A percentile compares a stretch with the other conserved stretches of the same genome.
phyloP scores from a whole-genome alignment of 2,113 vertebrate genomes.

The Rhizomys pruinosus region DNA sequence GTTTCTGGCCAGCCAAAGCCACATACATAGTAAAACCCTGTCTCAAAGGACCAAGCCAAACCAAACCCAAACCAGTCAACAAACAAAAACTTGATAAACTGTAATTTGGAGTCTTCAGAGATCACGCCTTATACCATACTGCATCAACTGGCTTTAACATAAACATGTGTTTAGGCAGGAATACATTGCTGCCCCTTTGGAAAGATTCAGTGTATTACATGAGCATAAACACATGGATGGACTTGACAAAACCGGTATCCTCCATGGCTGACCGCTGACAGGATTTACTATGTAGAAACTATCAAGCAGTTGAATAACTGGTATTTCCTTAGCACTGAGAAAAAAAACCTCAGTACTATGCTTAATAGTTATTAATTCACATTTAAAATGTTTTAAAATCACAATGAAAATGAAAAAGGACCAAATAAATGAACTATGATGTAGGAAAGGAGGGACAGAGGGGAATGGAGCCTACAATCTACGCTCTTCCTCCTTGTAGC shows the following conservation, averaged over 20 bases:
- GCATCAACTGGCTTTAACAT: slow-evolving; percentile 13
- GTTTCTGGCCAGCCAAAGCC: not conserved
- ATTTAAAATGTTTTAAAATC: slow-evolving; percentile 40
- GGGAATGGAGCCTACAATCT: not conserved
- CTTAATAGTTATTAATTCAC: slow-evolving; percentile 12
- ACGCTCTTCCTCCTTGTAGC: not conserved
- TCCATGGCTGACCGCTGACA: not conserved
- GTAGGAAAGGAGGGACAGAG: not conserved
- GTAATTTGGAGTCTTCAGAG: slow-evolving; percentile 25
- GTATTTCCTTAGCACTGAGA: not conserved
- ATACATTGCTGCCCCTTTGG: not conserved
- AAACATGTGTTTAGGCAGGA: slow-evolving; percentile 30
- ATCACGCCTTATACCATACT: not conserved
- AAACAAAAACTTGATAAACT: slow-evolving; percentile 37
- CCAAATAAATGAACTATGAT: not conserved
- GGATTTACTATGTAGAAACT: not conserved
- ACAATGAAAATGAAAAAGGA: slow-evolving; percentile 39
- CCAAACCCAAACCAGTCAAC: not conserved
- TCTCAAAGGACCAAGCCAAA: not conserved
- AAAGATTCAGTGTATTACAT: not conserved
- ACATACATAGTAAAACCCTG: not conserved
- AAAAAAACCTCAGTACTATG: not conserved
- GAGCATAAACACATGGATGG: not conserved
- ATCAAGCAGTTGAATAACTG: not conserved
- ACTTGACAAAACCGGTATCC: not conserved